phyloP scores from a whole-genome alignment of 2,113 vertebrate genomes.

The Alexandromys fortis region DNA sequence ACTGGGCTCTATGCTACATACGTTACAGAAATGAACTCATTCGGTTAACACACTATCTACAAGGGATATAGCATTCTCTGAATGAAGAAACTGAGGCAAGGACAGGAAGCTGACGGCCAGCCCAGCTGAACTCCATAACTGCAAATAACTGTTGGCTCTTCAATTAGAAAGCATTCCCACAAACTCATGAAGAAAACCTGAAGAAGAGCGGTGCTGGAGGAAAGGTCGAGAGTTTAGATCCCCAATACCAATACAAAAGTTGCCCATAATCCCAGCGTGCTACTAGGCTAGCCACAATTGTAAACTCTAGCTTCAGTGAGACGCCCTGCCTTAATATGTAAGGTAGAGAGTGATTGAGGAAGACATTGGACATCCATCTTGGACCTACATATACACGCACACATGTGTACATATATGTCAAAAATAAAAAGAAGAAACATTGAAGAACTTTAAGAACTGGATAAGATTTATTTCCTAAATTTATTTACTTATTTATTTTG shows the following conservation, averaged over 20 bases:
- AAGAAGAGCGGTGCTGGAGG: not conserved
- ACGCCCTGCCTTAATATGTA: not conserved
- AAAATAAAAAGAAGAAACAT: no score
- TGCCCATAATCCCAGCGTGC: not conserved
- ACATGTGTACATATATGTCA: no score
- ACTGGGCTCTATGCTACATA: not conserved
- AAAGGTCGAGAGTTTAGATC: not conserved
- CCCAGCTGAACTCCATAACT: not conserved
- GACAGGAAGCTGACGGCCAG: not conserved
- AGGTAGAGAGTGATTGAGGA: not conserved
- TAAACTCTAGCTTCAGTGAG: not conserved
- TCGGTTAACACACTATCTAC: not conserved
- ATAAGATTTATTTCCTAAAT: no score
- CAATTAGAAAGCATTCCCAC: not conserved
- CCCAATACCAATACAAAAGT: not conserved
- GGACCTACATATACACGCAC: no score
- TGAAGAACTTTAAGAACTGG: no score
- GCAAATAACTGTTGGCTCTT: not conserved
- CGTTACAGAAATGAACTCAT: not conserved
- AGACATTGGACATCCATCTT: not conserved
- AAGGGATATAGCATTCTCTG: not conserved
- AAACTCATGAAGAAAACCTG: not conserved
- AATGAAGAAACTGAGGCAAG: not conserved
- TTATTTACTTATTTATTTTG: not conserved
- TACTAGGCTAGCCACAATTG: not conserved